Evolutionary conservation across 2,888 invertebrate species (phyloP).

Genomic region (Callyntrura guangdongensis): DNA sequence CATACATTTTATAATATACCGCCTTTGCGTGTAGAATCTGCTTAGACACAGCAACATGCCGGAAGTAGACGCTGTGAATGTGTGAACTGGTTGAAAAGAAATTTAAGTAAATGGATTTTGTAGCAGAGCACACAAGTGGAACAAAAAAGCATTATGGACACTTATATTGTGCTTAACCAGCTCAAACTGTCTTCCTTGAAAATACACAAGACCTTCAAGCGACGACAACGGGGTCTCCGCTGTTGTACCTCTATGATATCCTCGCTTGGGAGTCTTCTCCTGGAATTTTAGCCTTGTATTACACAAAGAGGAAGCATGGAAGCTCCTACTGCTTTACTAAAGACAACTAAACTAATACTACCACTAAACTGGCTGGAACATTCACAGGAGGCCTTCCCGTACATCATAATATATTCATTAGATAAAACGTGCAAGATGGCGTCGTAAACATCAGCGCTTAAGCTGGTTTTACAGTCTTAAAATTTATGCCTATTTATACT

Average conservation of each 20-base stretch:
- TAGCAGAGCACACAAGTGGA: slow-evolving; percentile 57
- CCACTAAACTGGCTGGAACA: slow-evolving; percentile 34
- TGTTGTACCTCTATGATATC: not conserved
- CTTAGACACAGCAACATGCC: not conserved
- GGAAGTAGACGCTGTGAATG: slow-evolving; percentile 22
- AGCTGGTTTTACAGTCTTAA: slow-evolving; percentile 74
- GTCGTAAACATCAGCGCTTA: slow-evolving; percentile 79
- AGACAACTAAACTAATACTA: slow-evolving; percentile 31
- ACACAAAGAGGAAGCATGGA: not conserved
- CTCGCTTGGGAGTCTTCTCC: not conserved
- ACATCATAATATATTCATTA: slow-evolving; percentile 80
- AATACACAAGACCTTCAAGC: not conserved
- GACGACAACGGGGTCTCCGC: not conserved
- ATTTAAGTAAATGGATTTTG: slow-evolving; percentile 35
- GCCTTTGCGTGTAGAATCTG: not conserved
- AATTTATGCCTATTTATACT: slow-evolving; percentile 68
- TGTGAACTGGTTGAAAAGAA: slow-evolving; percentile 42
- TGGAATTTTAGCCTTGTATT: not conserved
- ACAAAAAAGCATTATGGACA: slow-evolving; percentile 59
- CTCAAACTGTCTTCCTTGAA: slow-evolving; percentile 47
- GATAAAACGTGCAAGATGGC: slow-evolving; percentile 79
- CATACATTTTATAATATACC: not conserved
- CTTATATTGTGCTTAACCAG: slow-evolving; percentile 59
- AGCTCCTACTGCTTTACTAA: slow-evolving; percentile 5
- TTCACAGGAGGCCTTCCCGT: slow-evolving; percentile 43